These are phyloP conservation scores for Ophioninae sp. DNA, from an alignment of 2,888 invertebrate genomes.

Conservation along the genomic window DNA sequence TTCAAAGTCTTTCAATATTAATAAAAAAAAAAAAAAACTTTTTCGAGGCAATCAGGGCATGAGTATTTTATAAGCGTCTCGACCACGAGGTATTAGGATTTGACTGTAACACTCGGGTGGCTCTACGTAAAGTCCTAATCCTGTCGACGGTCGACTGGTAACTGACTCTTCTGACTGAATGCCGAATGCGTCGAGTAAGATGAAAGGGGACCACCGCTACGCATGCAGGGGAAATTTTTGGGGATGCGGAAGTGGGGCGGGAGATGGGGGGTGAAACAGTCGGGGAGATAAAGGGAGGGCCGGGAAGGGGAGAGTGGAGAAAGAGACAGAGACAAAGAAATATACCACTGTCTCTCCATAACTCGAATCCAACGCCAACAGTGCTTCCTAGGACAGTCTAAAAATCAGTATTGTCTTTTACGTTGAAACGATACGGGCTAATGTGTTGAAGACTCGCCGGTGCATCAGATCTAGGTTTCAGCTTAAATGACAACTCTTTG, in stretches of 20 bases:
- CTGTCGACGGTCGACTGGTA: conserved; percentile 79
- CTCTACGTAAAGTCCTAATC: conserved; percentile 68
- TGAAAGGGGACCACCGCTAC: conserved; percentile 78
- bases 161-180: conserved; percentile 80
- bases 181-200: conserved; percentile 78
- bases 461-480: conserved; percentile 30
- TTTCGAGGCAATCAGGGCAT: conserved; percentile 47
- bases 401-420: conserved; percentile 54
- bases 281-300: conserved; percentile 74
- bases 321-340: conserved; percentile 70
- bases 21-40: too few relatives aligned
- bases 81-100: conserved; percentile 34
- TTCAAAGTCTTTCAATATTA: background rate
- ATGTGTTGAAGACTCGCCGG: conserved; percentile 10
- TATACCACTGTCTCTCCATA: conserved; percentile 80
- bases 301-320: conserved; percentile 77
- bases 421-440: conserved; percentile 37
- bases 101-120: conserved; percentile 39
- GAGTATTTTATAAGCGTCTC: conserved; percentile 14
- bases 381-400: conserved; percentile 66
- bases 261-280: conserved; percentile 79
- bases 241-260: conserved; percentile 69
- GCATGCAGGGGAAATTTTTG: conserved; percentile 80
- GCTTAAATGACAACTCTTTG: conserved; percentile 4
- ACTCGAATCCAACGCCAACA: conserved; percentile 76